phyloP scores from a whole-genome alignment of 2,888 invertebrate genomes.

The Eupithecia subfuscata region DNA sequence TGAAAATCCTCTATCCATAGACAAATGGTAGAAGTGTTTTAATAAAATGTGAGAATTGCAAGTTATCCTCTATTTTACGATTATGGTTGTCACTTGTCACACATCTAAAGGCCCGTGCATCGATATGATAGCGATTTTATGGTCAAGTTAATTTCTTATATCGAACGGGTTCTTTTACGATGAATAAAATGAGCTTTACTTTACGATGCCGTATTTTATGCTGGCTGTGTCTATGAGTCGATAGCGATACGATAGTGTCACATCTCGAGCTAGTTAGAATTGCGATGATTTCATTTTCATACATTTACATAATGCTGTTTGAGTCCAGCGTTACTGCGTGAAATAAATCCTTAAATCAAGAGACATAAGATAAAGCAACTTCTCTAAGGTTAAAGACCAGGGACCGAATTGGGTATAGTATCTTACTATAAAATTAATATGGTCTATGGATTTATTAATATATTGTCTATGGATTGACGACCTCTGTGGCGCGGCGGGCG shows the following conservation, averaged over 20 bases:
- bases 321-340: neutral
- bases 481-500: too few relatives aligned
- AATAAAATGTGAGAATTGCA: neutral
- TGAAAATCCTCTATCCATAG: conserved; percentile 10
- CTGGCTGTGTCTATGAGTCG: neutral
- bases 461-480: too few relatives aligned
- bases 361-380: neutral
- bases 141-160: conserved; percentile 63
- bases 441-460: too few relatives aligned
- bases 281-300: neutral
- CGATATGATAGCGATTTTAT: conserved; percentile 52
- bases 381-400: too few relatives aligned
- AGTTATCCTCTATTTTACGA: neutral
- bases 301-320: neutral
- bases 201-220: conserved; percentile 54
- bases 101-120: conserved; percentile 33
- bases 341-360: neutral
- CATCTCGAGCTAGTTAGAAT: neutral
- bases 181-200: conserved; percentile 59
- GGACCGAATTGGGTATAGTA: too few relatives aligned
- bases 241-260: neutral
- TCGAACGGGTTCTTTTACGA: conserved; percentile 62
- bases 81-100: neutral
- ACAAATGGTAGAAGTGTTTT: conserved; percentile 10
- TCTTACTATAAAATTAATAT: too few relatives aligned